These are phyloP conservation scores for Tragelaphus eurycerus DNA, from an alignment of 2,797 vertebrate genomes.

Conservation along the genomic window DNA sequence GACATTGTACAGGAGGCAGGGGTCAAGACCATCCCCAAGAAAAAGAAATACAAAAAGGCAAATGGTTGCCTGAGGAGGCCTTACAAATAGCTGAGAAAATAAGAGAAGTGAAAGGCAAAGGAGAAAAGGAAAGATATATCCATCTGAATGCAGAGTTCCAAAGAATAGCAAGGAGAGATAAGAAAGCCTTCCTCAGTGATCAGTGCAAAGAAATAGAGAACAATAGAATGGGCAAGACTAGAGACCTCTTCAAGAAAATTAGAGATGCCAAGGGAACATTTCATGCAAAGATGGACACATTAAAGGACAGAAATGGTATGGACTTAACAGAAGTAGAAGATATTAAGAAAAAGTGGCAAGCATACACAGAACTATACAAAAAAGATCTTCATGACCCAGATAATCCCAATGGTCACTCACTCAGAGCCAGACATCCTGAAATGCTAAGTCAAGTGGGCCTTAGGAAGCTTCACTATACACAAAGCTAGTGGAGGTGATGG, in stretches of 20 bases:
- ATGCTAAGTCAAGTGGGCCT: background rate
- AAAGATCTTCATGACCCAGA: background rate
- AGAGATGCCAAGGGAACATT: background rate
- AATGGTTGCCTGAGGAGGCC: background rate
- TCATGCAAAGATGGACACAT: background rate
- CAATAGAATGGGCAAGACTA: background rate
- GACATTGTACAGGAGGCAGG: background rate
- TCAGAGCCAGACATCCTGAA: background rate
- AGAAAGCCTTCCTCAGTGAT: too few relatives aligned
- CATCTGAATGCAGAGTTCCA: too few relatives aligned
- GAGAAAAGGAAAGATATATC: too few relatives aligned
- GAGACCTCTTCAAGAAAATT: background rate
- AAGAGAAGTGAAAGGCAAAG: too few relatives aligned
- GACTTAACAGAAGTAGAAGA: background rate
- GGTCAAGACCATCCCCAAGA: background rate
- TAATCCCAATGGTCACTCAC: background rate
- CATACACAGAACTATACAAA: background rate
- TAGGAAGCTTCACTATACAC: background rate
- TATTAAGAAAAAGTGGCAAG: background rate
- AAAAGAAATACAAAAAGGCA: background rate
- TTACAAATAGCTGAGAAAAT: background rate
- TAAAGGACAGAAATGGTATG: background rate
- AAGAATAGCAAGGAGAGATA: too few relatives aligned
- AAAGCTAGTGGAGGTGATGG: background rate
- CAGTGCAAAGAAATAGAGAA: background rate